Evolutionary conservation across 2,888 invertebrate genomes (phyloP).

Genomic region (Eustalomyia histrio): DNA sequence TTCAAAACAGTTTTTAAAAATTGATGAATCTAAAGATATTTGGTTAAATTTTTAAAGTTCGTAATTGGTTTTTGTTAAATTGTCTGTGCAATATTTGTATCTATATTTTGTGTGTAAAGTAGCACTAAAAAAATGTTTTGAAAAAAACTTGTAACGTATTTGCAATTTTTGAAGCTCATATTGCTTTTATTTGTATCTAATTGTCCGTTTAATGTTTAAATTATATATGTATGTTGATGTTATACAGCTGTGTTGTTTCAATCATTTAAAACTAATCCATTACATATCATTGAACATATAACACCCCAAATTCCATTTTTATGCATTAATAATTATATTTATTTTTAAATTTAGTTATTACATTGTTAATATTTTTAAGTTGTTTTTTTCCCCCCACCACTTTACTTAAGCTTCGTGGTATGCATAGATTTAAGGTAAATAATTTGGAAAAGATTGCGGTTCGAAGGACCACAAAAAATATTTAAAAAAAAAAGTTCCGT

Average conservation of each 20-base stretch:
- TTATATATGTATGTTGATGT: background rate
- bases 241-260: background rate
- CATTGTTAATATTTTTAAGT: background rate
- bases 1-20: no score
- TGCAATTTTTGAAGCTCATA: background rate
- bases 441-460: no score
- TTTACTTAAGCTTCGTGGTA: background rate
- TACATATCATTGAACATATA: background rate
- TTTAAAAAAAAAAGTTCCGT: no score
- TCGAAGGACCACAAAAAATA: no score
- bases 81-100: background rate
- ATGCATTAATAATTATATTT: background rate
- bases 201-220: background rate
- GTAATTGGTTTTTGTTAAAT: background rate
- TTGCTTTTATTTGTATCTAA: background rate
- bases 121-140: slow-evolving; percentile 31
- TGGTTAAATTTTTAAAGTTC: background rate
- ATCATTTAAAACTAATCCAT: background rate
- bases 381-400: background rate
- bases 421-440: background rate
- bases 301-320: background rate
- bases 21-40: no score
- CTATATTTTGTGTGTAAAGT: slow-evolving; percentile 20
- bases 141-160: background rate
- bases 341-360: background rate